Percentiles rank a stretch among this genome's conserved stretches.
Evolutionary conservation across 1,140 invertebrate species (phyloP).

Genomic region (Paraescarpia echinospica): DNA sequence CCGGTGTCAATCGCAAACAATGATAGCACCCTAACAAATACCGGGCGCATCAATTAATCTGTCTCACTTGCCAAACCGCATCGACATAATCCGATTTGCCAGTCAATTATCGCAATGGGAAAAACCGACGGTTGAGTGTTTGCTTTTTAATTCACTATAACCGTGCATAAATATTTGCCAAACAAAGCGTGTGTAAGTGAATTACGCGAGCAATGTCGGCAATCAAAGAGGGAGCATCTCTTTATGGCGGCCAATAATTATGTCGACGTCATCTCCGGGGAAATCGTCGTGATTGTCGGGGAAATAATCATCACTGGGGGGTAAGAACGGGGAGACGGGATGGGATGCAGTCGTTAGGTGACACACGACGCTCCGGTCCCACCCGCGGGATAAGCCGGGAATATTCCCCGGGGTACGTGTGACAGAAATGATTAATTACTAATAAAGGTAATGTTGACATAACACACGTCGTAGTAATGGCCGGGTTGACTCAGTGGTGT

Average conservation of each 20-base stretch:
- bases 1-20: background rate
- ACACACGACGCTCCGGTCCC: background rate
- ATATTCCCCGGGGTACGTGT: background rate
- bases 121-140: background rate
- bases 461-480: background rate
- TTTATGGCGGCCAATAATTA: background rate
- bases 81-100: background rate
- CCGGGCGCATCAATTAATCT: background rate
- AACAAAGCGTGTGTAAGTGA: background rate
- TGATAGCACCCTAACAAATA: background rate
- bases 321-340: background rate
- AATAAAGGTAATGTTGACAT: background rate
- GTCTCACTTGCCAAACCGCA: background rate
- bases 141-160: conserved; percentile 5
- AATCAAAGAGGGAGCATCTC: background rate
- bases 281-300: background rate
- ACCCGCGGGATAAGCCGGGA: background rate
- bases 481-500: background rate
- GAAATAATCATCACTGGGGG: background rate
- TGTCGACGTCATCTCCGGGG: background rate
- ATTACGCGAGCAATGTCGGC: background rate
- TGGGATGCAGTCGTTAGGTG: background rate
- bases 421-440: background rate
- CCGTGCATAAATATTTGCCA: background rate
- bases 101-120: background rate